These are phyloP conservation scores for Neodiprion lecontei DNA, from an alignment of 1,140 invertebrate genomes.

Conservation along the genomic window DNA sequence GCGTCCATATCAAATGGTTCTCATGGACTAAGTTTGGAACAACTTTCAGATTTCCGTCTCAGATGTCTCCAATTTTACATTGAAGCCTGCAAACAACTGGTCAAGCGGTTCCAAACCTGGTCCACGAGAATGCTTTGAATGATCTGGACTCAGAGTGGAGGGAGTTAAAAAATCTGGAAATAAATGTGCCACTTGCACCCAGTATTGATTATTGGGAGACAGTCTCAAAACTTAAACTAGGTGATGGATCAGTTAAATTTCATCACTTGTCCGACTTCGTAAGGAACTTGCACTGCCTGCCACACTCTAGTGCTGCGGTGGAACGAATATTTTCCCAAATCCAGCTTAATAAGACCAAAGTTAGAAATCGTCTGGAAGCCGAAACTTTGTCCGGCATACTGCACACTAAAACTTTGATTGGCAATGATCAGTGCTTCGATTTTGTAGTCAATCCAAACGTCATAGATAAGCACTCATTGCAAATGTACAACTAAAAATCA, in stretches of 20 bases:
- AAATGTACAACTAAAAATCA: too few relatives aligned
- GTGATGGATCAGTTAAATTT: conserved; percentile 14
- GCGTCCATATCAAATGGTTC: conserved; percentile 16
- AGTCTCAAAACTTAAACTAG: conserved; percentile 19
- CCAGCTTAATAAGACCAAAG: conserved; percentile 29
- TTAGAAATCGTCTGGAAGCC: conserved; percentile 23
- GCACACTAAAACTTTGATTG: conserved; percentile 20
- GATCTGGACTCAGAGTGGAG: conserved; percentile 19
- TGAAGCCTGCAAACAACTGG: conserved; percentile 20
- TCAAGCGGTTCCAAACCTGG: conserved; percentile 24
- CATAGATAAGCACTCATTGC: too few relatives aligned
- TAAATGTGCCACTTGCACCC: neutral
- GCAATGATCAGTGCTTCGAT: neutral
- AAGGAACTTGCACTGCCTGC: conserved; percentile 13
- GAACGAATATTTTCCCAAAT: conserved; percentile 29
- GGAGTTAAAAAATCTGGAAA: conserved; percentile 8
- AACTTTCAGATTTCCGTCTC: conserved; percentile 24
- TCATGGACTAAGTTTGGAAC: conserved; percentile 9
- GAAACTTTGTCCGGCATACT: conserved; percentile 22
- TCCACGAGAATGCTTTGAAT: conserved; percentile 8
- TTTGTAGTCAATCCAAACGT: neutral
- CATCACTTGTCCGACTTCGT: conserved; percentile 17
- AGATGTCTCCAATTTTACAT: conserved; percentile 30
- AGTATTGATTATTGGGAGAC: conserved; percentile 18
- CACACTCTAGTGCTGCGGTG: conserved; percentile 28